Conservation (phyloP, 2,113 vertebrate genomes). For the Eira barbara region DNA sequence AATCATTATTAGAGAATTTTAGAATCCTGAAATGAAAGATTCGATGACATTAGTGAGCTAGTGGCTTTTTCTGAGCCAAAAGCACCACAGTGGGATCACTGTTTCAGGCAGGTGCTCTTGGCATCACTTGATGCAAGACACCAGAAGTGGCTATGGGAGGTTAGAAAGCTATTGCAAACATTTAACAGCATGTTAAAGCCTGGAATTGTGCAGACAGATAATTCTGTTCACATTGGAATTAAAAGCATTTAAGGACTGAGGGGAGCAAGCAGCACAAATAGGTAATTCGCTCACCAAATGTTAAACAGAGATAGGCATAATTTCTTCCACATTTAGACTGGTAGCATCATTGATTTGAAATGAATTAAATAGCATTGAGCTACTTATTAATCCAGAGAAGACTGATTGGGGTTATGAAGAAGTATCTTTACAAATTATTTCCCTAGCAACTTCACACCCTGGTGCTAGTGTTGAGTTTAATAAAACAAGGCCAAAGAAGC, state of each 20-base stretch:
- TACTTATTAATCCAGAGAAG: conserved; percentile 58
- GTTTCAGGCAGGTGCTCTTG: neutral
- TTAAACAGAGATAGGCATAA: conserved; percentile 51
- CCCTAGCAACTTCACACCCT: conserved; percentile 43
- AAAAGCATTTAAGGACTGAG: conserved; percentile 32
- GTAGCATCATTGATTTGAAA: conserved; percentile 58
- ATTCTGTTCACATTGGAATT: conserved; percentile 47
- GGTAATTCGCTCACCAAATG: neutral
- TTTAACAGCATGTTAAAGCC: neutral
- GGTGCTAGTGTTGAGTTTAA: conserved; percentile 35
- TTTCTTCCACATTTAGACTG: conserved; percentile 43
- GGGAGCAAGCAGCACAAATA: neutral
- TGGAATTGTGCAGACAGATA: neutral
- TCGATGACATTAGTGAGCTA: neutral
- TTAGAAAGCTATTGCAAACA: conserved; percentile 11
- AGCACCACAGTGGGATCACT: neutral
- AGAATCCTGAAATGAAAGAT: neutral
- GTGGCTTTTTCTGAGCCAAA: conserved; percentile 14
- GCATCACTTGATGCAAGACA: neutral
- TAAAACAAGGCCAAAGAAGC: conserved; percentile 14
- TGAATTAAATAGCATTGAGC: conserved; percentile 51
- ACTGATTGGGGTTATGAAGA: neutral
- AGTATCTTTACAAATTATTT: conserved; percentile 49
- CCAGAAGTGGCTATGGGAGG: neutral
- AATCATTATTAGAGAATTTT: neutral